phyloP scores from a whole-genome alignment of 1,140 invertebrate genomes.

The Harpegnathos saltator region DNA sequence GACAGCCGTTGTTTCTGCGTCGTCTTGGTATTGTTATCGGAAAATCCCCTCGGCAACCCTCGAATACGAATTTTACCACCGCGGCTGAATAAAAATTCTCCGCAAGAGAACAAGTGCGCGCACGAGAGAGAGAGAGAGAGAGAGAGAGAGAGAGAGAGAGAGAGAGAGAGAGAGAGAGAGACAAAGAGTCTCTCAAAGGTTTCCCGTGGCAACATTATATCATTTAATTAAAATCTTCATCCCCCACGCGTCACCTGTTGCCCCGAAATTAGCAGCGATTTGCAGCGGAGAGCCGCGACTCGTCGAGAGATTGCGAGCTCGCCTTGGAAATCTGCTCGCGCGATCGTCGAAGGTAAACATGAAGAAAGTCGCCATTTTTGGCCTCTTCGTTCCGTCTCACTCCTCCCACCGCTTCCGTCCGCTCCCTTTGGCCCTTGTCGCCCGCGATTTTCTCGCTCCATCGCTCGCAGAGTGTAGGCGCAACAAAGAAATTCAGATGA shows the following conservation, averaged over 20 bases:
- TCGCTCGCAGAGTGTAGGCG: slow-evolving; percentile 73
- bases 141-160: too few species aligned
- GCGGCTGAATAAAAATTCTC: too few species aligned
- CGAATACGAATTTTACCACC: too few species aligned
- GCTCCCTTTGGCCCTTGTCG: neutral
- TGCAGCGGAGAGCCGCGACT: neutral
- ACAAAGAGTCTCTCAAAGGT: neutral
- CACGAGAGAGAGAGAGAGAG: too few species aligned
- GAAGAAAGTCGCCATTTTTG: slow-evolving; percentile 33
- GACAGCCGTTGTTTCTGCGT: too few species aligned
- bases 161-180: too few species aligned
- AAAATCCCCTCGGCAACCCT: too few species aligned
- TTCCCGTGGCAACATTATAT: neutral
- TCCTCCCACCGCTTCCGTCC: neutral
- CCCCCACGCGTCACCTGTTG: slow-evolving; percentile 3
- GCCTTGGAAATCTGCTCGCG: too few species aligned
- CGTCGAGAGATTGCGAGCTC: neutral
- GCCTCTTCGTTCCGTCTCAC: slow-evolving; percentile 15
- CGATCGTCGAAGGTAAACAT: slow-evolving; percentile 49
- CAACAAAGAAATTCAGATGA: slow-evolving; percentile 83
- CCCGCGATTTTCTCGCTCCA: slow-evolving; percentile 43
- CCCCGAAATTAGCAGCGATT: neutral
- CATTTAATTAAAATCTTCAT: neutral
- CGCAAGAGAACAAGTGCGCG: neutral
- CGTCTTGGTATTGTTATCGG: too few species aligned